These are phyloP conservation scores for Poeciliopsis presidionis DNA, from an alignment of 2,797 vertebrate genomes.

Conservation along the genomic window DNA sequence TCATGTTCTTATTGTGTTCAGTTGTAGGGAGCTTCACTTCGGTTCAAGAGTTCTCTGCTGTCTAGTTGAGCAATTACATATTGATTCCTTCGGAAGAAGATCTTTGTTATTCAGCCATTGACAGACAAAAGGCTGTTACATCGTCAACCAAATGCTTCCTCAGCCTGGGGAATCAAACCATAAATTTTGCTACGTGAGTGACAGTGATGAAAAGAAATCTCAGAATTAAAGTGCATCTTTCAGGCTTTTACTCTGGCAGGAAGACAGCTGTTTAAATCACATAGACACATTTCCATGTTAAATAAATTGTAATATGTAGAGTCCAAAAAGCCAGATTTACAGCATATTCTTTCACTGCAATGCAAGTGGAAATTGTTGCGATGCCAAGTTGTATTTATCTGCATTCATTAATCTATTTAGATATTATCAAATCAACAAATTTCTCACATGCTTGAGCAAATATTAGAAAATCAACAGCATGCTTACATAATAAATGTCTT, in stretches of 20 bases:
- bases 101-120: conserved; percentile 33
- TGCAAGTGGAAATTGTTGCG: neutral
- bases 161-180: neutral
- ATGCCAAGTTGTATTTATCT: neutral
- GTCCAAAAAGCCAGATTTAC: conserved; percentile 33
- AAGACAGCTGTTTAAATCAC: conserved; percentile 1
- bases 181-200: conserved; percentile 10
- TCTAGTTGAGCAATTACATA: conserved; percentile 49
- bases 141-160: conserved; percentile 24
- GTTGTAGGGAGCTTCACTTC: conserved; percentile 6
- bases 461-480: neutral
- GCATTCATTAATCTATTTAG: neutral
- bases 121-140: conserved; percentile 32
- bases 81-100: conserved; percentile 48
- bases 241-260: conserved; percentile 2
- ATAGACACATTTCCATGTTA: conserved; percentile 38
- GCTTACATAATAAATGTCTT: conserved; percentile 7
- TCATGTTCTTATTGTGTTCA: conserved; percentile 17
- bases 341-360: neutral
- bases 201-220: neutral
- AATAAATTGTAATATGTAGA: conserved; percentile 8
- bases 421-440: neutral
- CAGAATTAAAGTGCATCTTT: neutral
- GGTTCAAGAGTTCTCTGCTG: conserved; percentile 18
- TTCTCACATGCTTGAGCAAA: neutral